Percentiles rank a stretch among this genome's conserved stretches.
Evolutionary conservation across 2,888 invertebrate genomes (phyloP).

Genomic region (Drosophila antonietae): DNA sequence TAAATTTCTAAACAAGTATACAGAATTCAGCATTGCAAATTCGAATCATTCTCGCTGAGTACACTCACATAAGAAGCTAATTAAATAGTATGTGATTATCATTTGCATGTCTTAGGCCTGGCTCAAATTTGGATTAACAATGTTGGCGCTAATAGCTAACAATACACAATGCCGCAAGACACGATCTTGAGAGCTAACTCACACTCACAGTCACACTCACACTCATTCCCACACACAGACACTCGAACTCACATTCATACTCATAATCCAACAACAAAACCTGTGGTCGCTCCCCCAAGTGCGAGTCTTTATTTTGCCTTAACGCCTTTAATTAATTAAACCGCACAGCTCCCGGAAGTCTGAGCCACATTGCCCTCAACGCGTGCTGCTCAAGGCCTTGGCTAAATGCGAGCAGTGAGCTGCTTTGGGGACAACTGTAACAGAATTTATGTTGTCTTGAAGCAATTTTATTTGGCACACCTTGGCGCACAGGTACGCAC

Average conservation of each 20-base stretch:
- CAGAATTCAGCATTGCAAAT: neutral
- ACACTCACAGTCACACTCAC: slow-evolving; percentile 1
- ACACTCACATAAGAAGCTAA: neutral
- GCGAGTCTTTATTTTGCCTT: slow-evolving; percentile 62
- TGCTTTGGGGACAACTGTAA: slow-evolving; percentile 31
- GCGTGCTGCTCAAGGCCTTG: neutral
- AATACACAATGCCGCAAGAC: slow-evolving; percentile 14
- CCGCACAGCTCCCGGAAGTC: slow-evolving; percentile 66
- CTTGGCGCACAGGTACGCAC: slow-evolving; percentile 22
- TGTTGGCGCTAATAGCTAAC: slow-evolving; percentile 24
- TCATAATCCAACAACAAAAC: neutral
- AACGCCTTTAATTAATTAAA: slow-evolving; percentile 80
- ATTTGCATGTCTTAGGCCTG: neutral
- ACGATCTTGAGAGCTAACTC: neutral
- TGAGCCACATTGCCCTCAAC: slow-evolving; percentile 3
- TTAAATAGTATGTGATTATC: slow-evolving; percentile 1
- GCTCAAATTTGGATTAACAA: slow-evolving; percentile 15
- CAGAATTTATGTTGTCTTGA: slow-evolving; percentile 51
- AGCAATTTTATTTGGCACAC: slow-evolving; percentile 46
- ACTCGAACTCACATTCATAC: slow-evolving; percentile 7
- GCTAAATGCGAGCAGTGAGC: neutral
- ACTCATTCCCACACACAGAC: neutral
- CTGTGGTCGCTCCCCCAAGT: slow-evolving; percentile 38
- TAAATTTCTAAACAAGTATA: neutral
- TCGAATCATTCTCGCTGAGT: neutral